phyloP scores from a whole-genome alignment of 2,113 vertebrate genomes.

The Zosterops hypoxanthus region DNA sequence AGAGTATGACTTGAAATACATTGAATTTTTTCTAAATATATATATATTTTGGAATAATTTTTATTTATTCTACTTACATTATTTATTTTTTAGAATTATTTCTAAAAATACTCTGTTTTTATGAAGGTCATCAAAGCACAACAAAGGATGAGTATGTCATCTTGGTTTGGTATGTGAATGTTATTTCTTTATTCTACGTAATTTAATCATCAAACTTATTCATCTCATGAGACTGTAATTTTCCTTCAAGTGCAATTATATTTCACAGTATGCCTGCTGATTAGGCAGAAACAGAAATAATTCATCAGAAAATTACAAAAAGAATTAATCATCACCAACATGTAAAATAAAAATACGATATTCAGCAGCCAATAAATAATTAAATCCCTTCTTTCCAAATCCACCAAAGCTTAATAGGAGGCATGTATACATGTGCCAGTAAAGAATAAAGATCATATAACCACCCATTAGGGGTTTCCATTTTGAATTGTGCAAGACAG shows the following conservation, averaged over 20 bases:
- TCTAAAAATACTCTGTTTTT: constrained; percentile 3
- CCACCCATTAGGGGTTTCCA: neutral
- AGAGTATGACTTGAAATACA: neutral
- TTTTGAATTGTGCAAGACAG: constrained; percentile 15
- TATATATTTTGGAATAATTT: too few species aligned
- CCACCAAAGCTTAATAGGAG: constrained; percentile 70
- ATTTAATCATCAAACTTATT: constrained; percentile 87
- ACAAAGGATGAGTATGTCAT: constrained; percentile 38
- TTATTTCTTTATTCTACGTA: constrained; percentile 80
- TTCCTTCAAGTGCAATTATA: constrained; percentile 86
- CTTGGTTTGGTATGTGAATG: constrained; percentile 40
- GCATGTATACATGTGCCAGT: neutral
- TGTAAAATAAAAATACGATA: constrained; percentile 73
- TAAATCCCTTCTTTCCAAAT: constrained; percentile 82
- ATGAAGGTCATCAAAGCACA: constrained; percentile 46
- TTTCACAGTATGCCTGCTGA: constrained; percentile 81
- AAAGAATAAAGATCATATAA: constrained; percentile 29
- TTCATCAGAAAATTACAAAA: constrained; percentile 87
- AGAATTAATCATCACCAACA: constrained; percentile 85
- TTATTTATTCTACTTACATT: too few species aligned
- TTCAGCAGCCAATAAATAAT: constrained; percentile 86
- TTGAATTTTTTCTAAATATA: neutral
- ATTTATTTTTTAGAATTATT: neutral
- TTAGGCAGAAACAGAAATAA: constrained; percentile 86
- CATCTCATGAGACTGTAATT: constrained; percentile 80